These are phyloP conservation scores for Apantesis nais DNA, from an alignment of 2,888 invertebrate genomes.

Conservation along the genomic window DNA sequence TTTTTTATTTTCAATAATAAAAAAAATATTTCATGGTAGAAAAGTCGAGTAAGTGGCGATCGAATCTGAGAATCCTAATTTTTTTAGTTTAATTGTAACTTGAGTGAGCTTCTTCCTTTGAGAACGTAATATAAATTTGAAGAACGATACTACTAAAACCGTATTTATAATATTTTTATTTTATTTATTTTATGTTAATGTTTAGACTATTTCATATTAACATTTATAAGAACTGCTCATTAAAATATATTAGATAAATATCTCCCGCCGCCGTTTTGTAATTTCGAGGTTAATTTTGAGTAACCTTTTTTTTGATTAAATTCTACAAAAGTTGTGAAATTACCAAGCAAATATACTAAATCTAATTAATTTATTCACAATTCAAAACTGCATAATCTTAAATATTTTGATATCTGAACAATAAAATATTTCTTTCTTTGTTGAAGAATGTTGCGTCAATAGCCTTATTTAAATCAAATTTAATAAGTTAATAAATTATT, in stretches of 20 bases:
- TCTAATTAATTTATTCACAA: neutral
- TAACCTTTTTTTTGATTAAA: constrained; percentile 1
- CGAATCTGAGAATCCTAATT: neutral
- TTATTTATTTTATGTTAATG: neutral
- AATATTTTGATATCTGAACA: neutral
- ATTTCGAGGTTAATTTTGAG: constrained; percentile 1
- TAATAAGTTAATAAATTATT: neutral
- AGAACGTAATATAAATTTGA: neutral
- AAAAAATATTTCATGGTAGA: no score
- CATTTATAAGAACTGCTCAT: neutral
- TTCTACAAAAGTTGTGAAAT: neutral
- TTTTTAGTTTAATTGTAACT: neutral
- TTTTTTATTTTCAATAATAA: no score
- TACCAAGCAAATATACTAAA: neutral
- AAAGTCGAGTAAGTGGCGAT: neutral
- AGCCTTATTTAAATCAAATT: neutral
- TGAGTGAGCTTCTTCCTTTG: neutral
- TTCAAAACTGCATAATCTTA: neutral
- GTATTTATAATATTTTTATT: neutral
- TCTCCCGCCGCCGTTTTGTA: neutral
- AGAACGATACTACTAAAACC: neutral
- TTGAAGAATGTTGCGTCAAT: neutral
- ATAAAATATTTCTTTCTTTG: neutral
- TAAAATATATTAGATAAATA: constrained; percentile 4
- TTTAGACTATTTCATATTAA: neutral